Evolutionary conservation across 2,113 vertebrate species (phyloP), one percentile per base, ranked within the genome.

Genomic region (Deroptyus accipitrinus): DNA sequence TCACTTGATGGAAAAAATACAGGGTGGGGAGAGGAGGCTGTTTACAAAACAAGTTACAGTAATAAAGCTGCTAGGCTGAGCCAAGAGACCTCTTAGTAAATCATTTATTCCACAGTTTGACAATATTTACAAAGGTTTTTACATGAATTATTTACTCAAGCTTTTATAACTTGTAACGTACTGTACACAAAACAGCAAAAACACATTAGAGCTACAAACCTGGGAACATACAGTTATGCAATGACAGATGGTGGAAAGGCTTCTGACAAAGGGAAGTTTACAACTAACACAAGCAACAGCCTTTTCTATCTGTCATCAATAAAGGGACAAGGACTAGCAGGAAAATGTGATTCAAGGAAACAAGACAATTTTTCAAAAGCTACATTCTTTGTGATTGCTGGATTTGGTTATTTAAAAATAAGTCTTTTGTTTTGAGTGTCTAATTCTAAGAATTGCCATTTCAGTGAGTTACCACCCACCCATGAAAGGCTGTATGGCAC

Each of bases 81-180:
- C 86, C 97, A 97, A 98, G 95, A 95, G 94, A 96, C 95, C 98
- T 97, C 97, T 98, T 98, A 97, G 93, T 97, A 97, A 98, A 98
- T 96, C 97, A 99, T 98, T 98, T 95, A 98, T 98, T 98, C 98
- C 97, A 12, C 97, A 98, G 90, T 97, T 97, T 98, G 98, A 98
- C 98, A 98, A 98, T 98, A 98, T 97, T 98, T 97, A 98, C 97
- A 98, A 98, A 98, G 97, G 97, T 95, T 96, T 94, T 92, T 95
- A 94, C 97, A 98, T 99, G 95, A 98, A 99, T 99, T 98, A 99
- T 99, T 99, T 98, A 98, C 96, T 96, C 94, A 95, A 93, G 95
- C 93, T 96, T 97, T 97, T 97, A 88, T 97, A 96, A 97, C 94
- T 97, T 96, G 96, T 92, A 97, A 96, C 81, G 46, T 96, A 95